Evolutionary conservation across 37 sponge, comb jelly and placozoan genomes (phyloP).

Genomic region (Theonella swinhoei): DNA sequence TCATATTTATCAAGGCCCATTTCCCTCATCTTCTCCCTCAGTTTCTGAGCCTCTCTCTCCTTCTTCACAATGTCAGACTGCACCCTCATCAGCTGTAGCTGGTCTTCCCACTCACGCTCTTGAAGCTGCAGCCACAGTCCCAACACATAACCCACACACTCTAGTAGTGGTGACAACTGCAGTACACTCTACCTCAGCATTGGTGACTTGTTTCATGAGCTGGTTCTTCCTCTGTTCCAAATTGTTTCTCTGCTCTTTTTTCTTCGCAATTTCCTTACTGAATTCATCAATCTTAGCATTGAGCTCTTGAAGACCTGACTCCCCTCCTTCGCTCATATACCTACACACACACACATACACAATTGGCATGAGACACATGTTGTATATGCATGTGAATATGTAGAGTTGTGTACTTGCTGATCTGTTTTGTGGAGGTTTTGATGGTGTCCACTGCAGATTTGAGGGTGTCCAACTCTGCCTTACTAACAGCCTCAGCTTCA

Average conservation of each 20-base stretch:
- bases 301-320: background rate
- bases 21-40: slow-evolving; percentile 31
- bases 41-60: slow-evolving; percentile 21
- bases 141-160: background rate
- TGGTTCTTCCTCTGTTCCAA: slow-evolving; percentile 41
- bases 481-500: slow-evolving; percentile 17
- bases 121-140: slow-evolving; percentile 27
- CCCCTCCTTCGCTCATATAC: background rate
- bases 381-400: background rate
- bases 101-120: slow-evolving; percentile 69
- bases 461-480: slow-evolving; percentile 35
- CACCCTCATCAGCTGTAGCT: slow-evolving; percentile 33
- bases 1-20: slow-evolving; percentile 58
- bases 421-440: background rate
- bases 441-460: slow-evolving; percentile 4
- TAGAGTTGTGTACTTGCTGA: slow-evolving; percentile 29
- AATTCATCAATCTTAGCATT: slow-evolving; percentile 3
- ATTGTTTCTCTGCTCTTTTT: slow-evolving; percentile 29
- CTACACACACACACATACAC: background rate
- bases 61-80: slow-evolving; percentile 32
- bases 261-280: slow-evolving; percentile 22
- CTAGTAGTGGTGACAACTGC: background rate
- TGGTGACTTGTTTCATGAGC: slow-evolving; percentile 63
- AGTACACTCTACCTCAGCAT: slow-evolving; percentile 43
- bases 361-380: background rate